Evolutionary conservation across 2,797 vertebrate genomes (phyloP).

Genomic region (Furcifer pardalis): DNA sequence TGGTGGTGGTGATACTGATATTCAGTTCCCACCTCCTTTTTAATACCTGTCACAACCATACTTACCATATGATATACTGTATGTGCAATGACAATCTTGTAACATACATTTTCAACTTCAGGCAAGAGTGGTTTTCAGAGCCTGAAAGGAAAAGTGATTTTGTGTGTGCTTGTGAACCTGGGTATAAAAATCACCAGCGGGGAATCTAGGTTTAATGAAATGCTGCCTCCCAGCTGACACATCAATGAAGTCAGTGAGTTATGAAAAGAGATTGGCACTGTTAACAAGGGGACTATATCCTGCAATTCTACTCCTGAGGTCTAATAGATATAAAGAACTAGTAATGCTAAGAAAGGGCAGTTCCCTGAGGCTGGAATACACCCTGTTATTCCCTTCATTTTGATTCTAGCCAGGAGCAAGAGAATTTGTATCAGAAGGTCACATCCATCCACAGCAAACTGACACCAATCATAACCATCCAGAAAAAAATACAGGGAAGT

Average conservation of each 20-base stretch:
- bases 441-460: background rate
- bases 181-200: conserved; percentile 33
- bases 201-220: conserved; percentile 34
- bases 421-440: background rate
- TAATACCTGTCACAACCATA: background rate
- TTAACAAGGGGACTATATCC: conserved; percentile 31
- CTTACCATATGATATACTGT: background rate
- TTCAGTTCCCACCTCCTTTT: background rate
- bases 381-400: background rate
- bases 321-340: conserved; percentile 20
- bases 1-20: background rate
- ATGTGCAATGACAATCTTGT: conserved; percentile 16
- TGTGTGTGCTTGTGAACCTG: background rate
- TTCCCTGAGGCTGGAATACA: conserved; percentile 1
- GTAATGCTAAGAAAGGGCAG: conserved; percentile 7
- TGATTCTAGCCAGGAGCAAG: conserved; percentile 1
- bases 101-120: background rate
- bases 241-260: conserved; percentile 29
- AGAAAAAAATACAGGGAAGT: background rate
- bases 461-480: background rate
- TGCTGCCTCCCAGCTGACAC: conserved; percentile 4
- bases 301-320: background rate
- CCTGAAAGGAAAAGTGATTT: conserved; percentile 7
- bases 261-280: conserved; percentile 17
- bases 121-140: conserved; percentile 14